A percentile compares a stretch with the other conserved stretches of the same genome.
phyloP scores from a whole-genome alignment of 1,140 invertebrate genomes.

The Leptestheria dahalacensis region DNA sequence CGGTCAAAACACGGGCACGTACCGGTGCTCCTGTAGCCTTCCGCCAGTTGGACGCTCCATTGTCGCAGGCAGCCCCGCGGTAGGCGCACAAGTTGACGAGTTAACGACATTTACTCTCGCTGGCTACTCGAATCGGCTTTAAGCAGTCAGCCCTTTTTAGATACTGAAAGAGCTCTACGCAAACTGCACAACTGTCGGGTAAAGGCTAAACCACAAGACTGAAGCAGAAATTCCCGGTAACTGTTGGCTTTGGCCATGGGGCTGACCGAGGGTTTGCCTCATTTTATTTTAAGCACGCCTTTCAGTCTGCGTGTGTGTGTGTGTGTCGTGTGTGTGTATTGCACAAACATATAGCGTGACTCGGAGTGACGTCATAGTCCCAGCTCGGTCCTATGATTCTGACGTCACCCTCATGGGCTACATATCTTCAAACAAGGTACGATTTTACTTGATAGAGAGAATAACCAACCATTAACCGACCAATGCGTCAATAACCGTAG shows the following conservation, averaged over 20 bases:
- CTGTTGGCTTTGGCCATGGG: background rate
- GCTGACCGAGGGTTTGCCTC: background rate
- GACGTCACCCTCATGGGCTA: background rate
- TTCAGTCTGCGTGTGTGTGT: no score
- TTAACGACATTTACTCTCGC: background rate
- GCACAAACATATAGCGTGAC: background rate
- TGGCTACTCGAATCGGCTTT: no score
- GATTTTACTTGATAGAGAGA: no score
- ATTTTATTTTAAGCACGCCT: background rate
- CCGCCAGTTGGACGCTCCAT: no score
- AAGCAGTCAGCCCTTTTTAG: no score
- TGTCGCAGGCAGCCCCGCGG: background rate
- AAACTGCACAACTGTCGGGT: background rate
- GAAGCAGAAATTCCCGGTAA: background rate
- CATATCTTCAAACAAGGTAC: no score
- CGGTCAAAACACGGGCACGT: no score
- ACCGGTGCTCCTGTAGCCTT: no score
- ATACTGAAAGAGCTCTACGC: background rate
- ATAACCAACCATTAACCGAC: no score
- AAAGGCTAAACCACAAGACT: background rate
- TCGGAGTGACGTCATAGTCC: background rate
- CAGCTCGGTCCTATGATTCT: no score
- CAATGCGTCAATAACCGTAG: no score
- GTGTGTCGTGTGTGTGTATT: no score
- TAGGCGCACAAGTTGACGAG: background rate